Evolutionary conservation across 2,113 vertebrate genomes (phyloP).

Genomic region (Cercopithecus mona): DNA sequence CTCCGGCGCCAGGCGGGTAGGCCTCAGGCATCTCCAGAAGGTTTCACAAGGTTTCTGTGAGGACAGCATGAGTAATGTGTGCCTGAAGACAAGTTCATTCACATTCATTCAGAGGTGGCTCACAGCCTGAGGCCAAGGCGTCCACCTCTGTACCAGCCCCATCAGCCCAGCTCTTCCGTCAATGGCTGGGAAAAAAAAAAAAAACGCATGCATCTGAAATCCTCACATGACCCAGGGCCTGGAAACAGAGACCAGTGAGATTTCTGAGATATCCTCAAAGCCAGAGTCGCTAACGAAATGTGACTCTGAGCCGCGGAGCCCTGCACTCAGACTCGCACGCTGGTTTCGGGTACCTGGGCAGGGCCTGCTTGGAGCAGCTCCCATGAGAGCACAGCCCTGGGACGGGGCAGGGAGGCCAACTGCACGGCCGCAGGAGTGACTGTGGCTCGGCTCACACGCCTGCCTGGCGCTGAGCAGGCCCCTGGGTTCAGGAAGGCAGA

Average conservation of each 20-base stretch:
- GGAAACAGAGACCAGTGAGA: neutral
- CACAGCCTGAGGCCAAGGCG: neutral
- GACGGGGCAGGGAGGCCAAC: neutral
- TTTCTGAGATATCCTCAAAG: neutral
- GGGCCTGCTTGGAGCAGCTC: neutral
- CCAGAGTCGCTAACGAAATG: neutral
- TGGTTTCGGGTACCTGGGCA: neutral
- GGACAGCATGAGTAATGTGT: neutral
- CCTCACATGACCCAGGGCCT: no score
- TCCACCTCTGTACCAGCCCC: neutral
- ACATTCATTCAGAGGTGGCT: neutral
- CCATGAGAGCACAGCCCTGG: rapidly evolving
- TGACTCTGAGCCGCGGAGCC: neutral
- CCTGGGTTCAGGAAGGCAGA: neutral
- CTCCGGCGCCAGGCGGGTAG: neutral
- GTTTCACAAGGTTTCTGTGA: neutral
- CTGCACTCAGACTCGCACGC: rapidly evolving
- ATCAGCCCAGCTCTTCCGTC: neutral
- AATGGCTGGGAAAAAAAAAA: no score
- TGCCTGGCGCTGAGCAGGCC: neutral
- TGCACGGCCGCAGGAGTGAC: rapidly evolving
- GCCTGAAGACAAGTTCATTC: neutral
- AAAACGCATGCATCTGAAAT: neutral
- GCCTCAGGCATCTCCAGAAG: neutral
- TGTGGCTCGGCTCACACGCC: neutral